These are phyloP conservation scores for Leguminivora glycinivorella DNA, from an alignment of 1,140 invertebrate species.

Conservation along the genomic window DNA sequence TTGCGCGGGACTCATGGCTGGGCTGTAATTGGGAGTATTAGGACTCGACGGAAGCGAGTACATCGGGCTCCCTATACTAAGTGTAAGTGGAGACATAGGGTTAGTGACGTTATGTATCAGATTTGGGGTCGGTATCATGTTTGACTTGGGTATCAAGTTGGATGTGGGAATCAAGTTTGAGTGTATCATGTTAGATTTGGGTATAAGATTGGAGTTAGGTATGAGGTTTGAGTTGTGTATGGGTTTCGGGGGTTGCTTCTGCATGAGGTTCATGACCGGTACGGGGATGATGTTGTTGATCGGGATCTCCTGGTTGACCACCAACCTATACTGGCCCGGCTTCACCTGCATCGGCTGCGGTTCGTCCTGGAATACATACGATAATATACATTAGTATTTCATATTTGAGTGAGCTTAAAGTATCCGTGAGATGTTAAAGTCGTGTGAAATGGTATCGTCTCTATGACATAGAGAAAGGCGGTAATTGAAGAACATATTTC, in stretches of 20 bases:
- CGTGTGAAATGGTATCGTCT: not conserved
- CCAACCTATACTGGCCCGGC: conserved; percentile 35
- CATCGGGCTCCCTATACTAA: conserved; percentile 62
- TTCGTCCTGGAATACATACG: conserved; percentile 56
- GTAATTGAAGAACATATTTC: not conserved
- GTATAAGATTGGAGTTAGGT: conserved; percentile 7
- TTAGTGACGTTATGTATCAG: conserved; percentile 36
- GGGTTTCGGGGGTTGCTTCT: conserved; percentile 42
- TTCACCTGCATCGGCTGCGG: conserved; percentile 43
- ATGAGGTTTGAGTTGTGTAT: conserved; percentile 14
- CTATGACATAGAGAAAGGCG: not conserved
- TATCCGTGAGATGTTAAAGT: not conserved
- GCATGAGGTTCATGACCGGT: conserved; percentile 63
- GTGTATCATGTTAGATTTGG: not conserved
- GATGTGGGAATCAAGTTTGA: conserved; percentile 32
- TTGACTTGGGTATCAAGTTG: not conserved
- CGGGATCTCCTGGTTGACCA: conserved; percentile 48
- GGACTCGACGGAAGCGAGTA: conserved; percentile 66
- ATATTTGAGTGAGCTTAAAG: not conserved
- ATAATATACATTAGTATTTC: conserved; percentile 39
- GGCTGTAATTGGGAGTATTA: conserved; percentile 57
- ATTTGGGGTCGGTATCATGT: conserved; percentile 13
- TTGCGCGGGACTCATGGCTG: conserved; percentile 60
- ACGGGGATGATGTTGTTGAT: conserved; percentile 50
- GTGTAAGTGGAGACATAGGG: conserved; percentile 61